Conservation (phyloP, 2,113 vertebrate species). For the Etia nguti region DNA sequence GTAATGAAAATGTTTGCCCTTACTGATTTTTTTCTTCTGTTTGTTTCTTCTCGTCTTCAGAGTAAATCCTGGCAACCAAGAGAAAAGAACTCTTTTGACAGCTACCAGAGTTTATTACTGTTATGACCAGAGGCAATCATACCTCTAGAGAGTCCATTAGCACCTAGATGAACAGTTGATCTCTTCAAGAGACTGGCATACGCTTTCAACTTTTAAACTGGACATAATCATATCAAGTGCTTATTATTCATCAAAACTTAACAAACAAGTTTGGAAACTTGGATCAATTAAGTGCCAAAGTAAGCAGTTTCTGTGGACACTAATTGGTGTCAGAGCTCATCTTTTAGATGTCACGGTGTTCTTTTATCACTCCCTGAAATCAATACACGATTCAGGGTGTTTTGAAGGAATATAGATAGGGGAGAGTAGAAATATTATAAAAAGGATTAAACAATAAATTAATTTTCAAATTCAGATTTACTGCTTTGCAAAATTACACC, state of each 20-base stretch:
- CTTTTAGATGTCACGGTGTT: neutral
- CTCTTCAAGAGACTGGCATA: neutral
- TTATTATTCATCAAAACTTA: constrained; percentile 25
- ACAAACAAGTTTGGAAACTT: neutral
- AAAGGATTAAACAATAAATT: neutral
- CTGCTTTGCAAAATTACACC: neutral
- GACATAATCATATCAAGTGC: neutral
- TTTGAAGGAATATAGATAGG: neutral
- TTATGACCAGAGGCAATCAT: constrained; percentile 39
- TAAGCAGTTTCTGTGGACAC: neutral
- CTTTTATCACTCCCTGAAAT: constrained; percentile 11
- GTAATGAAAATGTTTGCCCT: constrained; percentile 55
- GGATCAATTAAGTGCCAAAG: constrained; percentile 9
- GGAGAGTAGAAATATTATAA: neutral
- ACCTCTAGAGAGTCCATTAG: constrained; percentile 55
- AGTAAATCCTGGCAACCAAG: constrained; percentile 14
- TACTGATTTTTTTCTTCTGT: neutral
- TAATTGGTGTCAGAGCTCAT: constrained; percentile 12
- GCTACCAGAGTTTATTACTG: constrained; percentile 60
- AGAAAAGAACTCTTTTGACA: constrained; percentile 47
- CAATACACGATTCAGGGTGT: neutral
- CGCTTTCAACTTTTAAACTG: constrained; percentile 22
- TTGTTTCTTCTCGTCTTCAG: constrained; percentile 4
- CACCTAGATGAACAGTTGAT: constrained; percentile 40
- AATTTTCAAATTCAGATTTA: neutral